These are phyloP conservation scores for Astreopora myriophthalma DNA, from an alignment of 64 coral and sea anemone species.

Conservation along the genomic window DNA sequence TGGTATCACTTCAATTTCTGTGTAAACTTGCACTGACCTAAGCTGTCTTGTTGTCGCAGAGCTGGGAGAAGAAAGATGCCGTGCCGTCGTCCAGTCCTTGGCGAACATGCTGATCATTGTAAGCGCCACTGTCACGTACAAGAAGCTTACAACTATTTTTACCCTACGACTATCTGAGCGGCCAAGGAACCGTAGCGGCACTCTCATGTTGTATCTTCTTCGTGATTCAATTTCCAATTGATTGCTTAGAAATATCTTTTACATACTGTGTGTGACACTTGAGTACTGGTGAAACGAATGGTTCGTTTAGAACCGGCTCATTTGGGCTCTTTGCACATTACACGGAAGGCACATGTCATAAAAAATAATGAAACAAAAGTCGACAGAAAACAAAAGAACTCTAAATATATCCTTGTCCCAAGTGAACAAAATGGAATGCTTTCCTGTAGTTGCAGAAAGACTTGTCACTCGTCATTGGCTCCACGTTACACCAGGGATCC, in stretches of 20 bases:
- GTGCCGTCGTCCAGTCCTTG: not conserved
- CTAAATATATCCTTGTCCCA: no score
- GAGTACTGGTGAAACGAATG: no score
- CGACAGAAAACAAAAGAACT: no score
- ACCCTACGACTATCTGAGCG: not conserved
- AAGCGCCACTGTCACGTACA: not conserved
- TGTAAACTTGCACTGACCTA: not conserved
- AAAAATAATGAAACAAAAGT: no score
- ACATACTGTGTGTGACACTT: no score
- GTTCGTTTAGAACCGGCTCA: no score
- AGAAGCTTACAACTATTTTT: not conserved
- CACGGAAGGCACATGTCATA: no score
- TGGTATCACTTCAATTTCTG: not conserved
- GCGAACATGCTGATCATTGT: not conserved
- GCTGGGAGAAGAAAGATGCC: not conserved
- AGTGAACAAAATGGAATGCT: no score
- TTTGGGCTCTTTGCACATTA: no score
- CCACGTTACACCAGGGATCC: no score
- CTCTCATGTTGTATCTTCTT: not conserved
- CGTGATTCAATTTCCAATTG: not conserved
- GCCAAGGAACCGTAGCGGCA: not conserved
- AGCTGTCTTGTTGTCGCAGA: not conserved
- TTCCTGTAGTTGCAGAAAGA: no score
- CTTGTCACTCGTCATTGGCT: no score
- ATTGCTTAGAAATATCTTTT: not conserved